Conservation (phyloP, 2,888 invertebrate species). For the Andrena marginata region DNA sequence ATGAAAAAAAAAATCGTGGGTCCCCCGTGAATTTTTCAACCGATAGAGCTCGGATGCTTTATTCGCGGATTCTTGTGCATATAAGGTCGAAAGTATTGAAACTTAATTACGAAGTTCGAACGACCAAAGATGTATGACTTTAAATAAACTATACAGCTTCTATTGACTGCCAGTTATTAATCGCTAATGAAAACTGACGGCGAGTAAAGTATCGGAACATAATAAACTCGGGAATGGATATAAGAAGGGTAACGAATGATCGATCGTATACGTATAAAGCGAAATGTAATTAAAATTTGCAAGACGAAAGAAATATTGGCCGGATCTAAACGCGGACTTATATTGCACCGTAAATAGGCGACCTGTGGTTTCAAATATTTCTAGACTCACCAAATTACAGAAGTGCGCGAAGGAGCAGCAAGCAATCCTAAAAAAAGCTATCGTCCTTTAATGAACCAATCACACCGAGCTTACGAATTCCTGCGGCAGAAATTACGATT, state of each 20-base stretch:
- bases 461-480: too few relatives aligned
- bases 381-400: neutral
- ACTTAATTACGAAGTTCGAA: neutral
- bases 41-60: too few relatives aligned
- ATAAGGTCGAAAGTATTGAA: too few relatives aligned
- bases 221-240: neutral
- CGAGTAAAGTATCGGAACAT: neutral
- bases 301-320: neutral
- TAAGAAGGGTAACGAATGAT: neutral
- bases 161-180: neutral
- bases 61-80: too few relatives aligned
- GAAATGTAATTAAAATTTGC: neutral
- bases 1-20: neutral
- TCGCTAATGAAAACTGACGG: neutral
- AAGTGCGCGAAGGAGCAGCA: neutral
- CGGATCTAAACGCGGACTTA: neutral
- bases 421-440: neutral
- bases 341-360: neutral
- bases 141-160: neutral
- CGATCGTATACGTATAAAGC: neutral
- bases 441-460: too few relatives aligned
- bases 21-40: neutral
- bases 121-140: neutral
- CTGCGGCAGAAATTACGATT: too few relatives aligned
- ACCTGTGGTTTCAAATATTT: neutral